Percentiles rank a stretch among this genome's conserved stretches.
Conservation (phyloP, 2,113 vertebrate species). For the Noturus placidus region DNA sequence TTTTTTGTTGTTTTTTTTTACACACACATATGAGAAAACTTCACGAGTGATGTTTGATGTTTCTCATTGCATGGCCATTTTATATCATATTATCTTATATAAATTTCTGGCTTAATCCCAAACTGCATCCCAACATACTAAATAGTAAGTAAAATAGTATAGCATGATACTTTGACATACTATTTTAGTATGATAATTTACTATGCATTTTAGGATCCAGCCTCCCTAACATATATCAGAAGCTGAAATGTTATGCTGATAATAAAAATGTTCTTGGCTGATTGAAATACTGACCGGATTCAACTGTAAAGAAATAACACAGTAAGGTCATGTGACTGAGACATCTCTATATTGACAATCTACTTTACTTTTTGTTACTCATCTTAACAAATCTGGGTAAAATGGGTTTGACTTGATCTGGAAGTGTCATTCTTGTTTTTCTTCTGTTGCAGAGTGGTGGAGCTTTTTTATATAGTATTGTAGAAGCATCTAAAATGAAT, state of each 20-base stretch:
- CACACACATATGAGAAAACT: slow-evolving; percentile 4
- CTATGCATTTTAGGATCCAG: not conserved
- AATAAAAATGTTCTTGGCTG: slow-evolving; percentile 22
- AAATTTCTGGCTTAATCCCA: slow-evolving; percentile 14
- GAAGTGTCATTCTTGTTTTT: not conserved
- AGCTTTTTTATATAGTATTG: slow-evolving; percentile 17
- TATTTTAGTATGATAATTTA: not conserved
- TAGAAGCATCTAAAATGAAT: slow-evolving; percentile 25
- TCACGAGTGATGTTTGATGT: not conserved
- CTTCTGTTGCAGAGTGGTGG: not conserved
- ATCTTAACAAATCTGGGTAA: slow-evolving; percentile 25
- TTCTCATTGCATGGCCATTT: slow-evolving; percentile 5
- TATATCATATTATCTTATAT: slow-evolving; percentile 19
- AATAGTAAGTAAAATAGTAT: not conserved
- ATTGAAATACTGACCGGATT: slow-evolving; percentile 46
- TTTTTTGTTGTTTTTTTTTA: not conserved
- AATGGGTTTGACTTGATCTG: slow-evolving; percentile 3
- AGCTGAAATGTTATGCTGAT: slow-evolving; percentile 27
- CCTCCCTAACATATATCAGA: slow-evolving; percentile 4
- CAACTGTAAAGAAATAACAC: slow-evolving; percentile 32
- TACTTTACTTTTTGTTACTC: not conserved
- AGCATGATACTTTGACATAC: not conserved
- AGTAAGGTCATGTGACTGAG: slow-evolving; percentile 29
- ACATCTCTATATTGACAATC: not conserved
- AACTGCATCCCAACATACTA: slow-evolving; percentile 4